A percentile compares a stretch with the other conserved stretches of the same genome.
Conservation (phyloP, 2,113 vertebrate genomes). For the Orthonyx spaldingii region DNA sequence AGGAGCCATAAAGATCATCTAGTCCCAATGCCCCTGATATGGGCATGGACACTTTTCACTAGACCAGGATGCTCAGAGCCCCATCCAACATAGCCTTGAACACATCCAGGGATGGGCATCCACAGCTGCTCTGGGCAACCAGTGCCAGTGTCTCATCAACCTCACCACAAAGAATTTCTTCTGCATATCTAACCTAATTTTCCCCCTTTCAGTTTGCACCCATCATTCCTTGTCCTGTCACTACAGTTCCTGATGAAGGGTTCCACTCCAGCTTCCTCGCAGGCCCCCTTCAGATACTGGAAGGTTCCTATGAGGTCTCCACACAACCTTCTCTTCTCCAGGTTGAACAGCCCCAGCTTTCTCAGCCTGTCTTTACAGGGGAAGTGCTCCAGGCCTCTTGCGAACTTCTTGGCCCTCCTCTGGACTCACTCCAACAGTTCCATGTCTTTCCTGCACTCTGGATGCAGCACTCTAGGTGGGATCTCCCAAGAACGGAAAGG, state of each 20-base stretch:
- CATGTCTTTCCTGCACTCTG: neutral
- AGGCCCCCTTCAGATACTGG: neutral
- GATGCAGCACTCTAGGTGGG: neutral
- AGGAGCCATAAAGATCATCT: too few relatives aligned
- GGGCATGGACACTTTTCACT: too few relatives aligned
- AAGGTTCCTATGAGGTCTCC: neutral
- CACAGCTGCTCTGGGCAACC: neutral
- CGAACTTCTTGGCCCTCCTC: neutral
- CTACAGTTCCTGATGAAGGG: neutral
- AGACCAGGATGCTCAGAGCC: neutral
- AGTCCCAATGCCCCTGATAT: accelerated
- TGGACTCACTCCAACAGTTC: neutral
- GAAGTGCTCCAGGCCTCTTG: neutral
- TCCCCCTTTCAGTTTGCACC: neutral
- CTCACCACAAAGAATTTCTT: neutral
- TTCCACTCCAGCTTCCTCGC: accelerated
- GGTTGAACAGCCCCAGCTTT: neutral
- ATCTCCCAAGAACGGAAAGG: too few relatives aligned
- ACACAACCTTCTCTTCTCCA: neutral
- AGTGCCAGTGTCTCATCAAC: neutral
- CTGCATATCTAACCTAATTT: neutral
- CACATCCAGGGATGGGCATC: neutral
- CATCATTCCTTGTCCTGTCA: neutral
- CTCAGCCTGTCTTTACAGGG: neutral
- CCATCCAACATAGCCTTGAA: neutral